phyloP scores from a whole-genome alignment of 2,888 invertebrate genomes.

The Drosophila affinis region DNA sequence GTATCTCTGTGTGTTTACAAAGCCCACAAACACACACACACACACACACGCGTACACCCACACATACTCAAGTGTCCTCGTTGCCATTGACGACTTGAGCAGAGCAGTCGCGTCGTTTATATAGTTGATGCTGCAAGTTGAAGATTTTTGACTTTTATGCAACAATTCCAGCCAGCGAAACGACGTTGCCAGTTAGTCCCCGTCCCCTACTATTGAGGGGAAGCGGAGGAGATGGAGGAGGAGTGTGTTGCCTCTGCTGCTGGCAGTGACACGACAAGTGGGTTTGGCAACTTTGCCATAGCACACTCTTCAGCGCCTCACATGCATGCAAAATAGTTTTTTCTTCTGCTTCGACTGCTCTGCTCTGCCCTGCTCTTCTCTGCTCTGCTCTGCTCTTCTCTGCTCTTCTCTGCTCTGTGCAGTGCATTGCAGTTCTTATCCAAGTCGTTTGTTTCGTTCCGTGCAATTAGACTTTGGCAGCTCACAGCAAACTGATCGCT shows the following conservation, averaged over 20 bases:
- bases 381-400: slow-evolving; percentile 29
- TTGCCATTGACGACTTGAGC: slow-evolving; percentile 77
- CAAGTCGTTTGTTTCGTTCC: slow-evolving; percentile 80
- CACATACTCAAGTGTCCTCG: slow-evolving; percentile 58
- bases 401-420: slow-evolving; percentile 20
- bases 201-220: not conserved
- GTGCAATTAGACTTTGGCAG: slow-evolving; percentile 79
- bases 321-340: slow-evolving; percentile 56
- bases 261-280: slow-evolving; percentile 71
- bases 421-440: slow-evolving; percentile 50
- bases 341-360: slow-evolving; percentile 22
- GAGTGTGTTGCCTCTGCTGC: slow-evolving; percentile 44
- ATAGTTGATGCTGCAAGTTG: slow-evolving; percentile 71
- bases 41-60: not conserved
- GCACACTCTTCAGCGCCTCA: slow-evolving; percentile 38
- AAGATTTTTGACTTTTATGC: slow-evolving; percentile 80
- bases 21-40: slow-evolving; percentile 20
- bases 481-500: slow-evolving; percentile 60
- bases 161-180: slow-evolving; percentile 70
- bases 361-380: slow-evolving; percentile 4
- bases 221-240: not conserved
- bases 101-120: slow-evolving; percentile 56
- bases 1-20: slow-evolving; percentile 41
- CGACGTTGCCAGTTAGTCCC: slow-evolving; percentile 23
- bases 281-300: slow-evolving; percentile 48